Base-by-base conservation (phyloP, 2,888 invertebrate genomes). In the Eupsilia transversa region DNA sequence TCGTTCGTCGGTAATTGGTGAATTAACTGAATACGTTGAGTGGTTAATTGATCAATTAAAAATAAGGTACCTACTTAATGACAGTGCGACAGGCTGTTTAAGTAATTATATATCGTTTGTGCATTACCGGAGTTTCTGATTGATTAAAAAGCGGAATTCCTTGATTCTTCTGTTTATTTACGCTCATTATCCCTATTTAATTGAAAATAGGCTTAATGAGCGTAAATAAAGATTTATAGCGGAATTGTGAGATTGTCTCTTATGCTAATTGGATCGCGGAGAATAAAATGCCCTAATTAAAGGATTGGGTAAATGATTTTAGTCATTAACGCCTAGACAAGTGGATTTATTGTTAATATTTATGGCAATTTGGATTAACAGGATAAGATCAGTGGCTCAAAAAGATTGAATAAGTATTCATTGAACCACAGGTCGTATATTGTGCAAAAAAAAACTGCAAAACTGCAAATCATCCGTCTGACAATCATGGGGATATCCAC, bases 1-100 rank as follows among this genome's bases (percentile, higher is more conserved):
- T 83, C 43, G 63, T 65, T 85, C 49, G 35, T 60, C 52, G 43
- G 43, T 76, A 74, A 82, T 78, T 78, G 46, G 38, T 54, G 46
- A 77, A 82, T 71, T 77, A 74, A 73, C 71, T 72, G 80, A 72
- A 68, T 74, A 81, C 66, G 52, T 76, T 72, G 67, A 79, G 64
- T 83, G 33, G 61, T 64, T 72, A 79, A 83, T 70, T 74, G 43
- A 59, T 72, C 52, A 78, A 69, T 78, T 74, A 63, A 56, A 77
- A 63, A 77, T 69, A 74, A 77, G 59, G 60, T 23, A 52, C n/a
- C n/a, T 41, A 52, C 12, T 54, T 80, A 80, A 74, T 65, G 49
- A 60, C 49, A 30, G 9, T 59, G 41, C 38, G n/a, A 66, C 49
- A 35, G 54, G 63, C 1, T 77, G 57, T 85, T 70, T 43, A 69